phyloP scores from a whole-genome alignment of 30 jellyfish, hydroid and myxozoan species.

The Chrysaora quinquecirrha region DNA sequence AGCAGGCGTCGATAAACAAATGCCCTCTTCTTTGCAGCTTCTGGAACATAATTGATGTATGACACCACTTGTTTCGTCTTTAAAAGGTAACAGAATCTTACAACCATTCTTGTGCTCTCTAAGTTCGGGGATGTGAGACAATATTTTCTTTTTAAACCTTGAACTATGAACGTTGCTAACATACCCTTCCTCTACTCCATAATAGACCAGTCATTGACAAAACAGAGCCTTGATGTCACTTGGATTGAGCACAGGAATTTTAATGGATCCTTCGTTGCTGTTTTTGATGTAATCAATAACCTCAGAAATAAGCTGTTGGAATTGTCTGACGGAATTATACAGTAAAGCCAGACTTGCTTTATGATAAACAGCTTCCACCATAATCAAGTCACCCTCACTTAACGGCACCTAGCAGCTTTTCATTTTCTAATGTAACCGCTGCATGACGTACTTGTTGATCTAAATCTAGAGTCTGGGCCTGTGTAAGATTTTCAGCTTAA shows the following conservation, averaged over 20 bases:
- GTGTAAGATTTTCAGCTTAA: background rate
- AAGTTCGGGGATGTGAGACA: conserved; percentile 12
- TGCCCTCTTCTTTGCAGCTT: conserved; percentile 22
- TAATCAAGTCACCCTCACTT: background rate
- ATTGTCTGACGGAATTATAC: background rate
- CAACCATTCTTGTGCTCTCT: conserved; percentile 27
- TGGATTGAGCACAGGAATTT: conserved; percentile 1
- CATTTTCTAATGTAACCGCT: background rate
- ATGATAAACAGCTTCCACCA: background rate
- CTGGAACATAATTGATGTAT: background rate
- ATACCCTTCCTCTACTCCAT: background rate
- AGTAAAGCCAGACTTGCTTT: background rate
- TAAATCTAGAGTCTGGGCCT: background rate
- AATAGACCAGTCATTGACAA: conserved; percentile 10
- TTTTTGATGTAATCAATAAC: background rate
- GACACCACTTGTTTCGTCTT: conserved; percentile 6
- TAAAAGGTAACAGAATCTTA: conserved; percentile 7
- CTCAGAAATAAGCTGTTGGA: background rate
- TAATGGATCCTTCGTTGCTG: background rate
- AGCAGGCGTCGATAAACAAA: conserved; percentile 27
- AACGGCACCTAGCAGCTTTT: background rate
- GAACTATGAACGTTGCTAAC: conserved; percentile 24
- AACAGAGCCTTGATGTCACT: conserved; percentile 19
- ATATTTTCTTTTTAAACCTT: conserved; percentile 9
- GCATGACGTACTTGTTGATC: background rate